Conservation (phyloP, 2,113 vertebrate species). For the Pseudorhombus dupliciocellatus region DNA sequence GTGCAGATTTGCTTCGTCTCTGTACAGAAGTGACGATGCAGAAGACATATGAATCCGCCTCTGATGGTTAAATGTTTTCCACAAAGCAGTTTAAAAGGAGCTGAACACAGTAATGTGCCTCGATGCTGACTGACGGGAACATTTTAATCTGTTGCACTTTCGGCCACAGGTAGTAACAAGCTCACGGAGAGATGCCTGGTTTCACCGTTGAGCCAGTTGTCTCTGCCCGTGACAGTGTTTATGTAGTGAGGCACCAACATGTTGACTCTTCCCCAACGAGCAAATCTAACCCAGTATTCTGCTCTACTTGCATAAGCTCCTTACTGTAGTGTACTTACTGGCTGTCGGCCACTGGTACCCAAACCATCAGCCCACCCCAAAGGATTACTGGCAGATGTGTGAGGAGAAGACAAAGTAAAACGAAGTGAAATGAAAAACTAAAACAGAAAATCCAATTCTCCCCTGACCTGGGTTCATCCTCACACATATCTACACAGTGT, state of each 20-base stretch:
- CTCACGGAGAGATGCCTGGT: background rate
- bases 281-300: conserved; percentile 5
- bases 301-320: conserved; percentile 18
- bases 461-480: background rate
- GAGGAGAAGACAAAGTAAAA: background rate
- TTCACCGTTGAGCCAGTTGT: background rate
- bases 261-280: background rate
- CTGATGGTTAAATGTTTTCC: too few species aligned
- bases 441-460: background rate
- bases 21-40: background rate
- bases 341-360: conserved; percentile 9
- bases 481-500: background rate
- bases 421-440: background rate
- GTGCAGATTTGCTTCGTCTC: background rate
- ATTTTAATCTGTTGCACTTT: too few species aligned
- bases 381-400: conserved; percentile 7
- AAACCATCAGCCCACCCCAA: conserved; percentile 20
- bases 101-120: too few species aligned
- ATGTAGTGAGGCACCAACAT: background rate
- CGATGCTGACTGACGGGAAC: too few species aligned
- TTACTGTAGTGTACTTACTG: conserved; percentile 13
- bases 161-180: background rate
- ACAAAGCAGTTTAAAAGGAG: too few species aligned
- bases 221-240: too few species aligned
- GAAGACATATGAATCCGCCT: too few species aligned